Conservation (phyloP, 2,888 invertebrate species). For the Acronicta aceris region DNA sequence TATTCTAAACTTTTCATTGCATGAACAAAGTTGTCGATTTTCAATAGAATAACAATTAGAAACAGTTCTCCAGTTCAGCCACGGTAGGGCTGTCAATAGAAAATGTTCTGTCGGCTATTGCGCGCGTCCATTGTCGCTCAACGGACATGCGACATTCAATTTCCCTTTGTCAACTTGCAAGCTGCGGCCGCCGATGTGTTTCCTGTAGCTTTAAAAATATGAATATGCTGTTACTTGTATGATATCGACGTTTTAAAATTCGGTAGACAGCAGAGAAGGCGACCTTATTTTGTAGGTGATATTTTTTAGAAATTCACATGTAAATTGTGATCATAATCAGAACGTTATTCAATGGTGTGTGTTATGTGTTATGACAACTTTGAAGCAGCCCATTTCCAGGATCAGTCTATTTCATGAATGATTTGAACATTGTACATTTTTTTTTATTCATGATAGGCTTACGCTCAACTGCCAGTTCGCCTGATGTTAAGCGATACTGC, state of each 20-base stretch:
- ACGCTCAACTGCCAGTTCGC: no score
- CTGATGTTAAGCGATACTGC: no score
- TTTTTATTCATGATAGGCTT: no score
- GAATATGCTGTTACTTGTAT: slow-evolving; percentile 33
- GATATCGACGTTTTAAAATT: slow-evolving; percentile 7
- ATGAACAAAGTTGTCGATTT: not conserved
- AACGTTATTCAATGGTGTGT: no score
- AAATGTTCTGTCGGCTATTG: slow-evolving; percentile 30
- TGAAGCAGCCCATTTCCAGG: no score
- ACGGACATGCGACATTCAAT: slow-evolving; percentile 64
- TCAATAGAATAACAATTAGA: slow-evolving; percentile 23
- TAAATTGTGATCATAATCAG: no score
- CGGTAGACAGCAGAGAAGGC: not conserved
- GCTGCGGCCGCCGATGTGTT: slow-evolving; percentile 27
- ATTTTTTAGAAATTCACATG: no score
- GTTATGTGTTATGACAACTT: no score
- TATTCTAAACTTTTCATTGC: no score
- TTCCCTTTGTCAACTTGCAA: slow-evolving; percentile 66
- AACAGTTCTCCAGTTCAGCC: slow-evolving; percentile 6
- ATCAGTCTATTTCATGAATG: no score
- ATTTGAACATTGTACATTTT: no score
- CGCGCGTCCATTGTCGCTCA: slow-evolving; percentile 35
- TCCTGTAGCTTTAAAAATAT: slow-evolving; percentile 45
- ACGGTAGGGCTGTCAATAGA: slow-evolving; percentile 28
- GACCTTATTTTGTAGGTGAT: slow-evolving; percentile 15